Evolutionary conservation across 53 echinoderm and acorn worm genomes (phyloP), one percentile per base, ranked within the genome.

Genomic region (Paelopatides confundens): DNA sequence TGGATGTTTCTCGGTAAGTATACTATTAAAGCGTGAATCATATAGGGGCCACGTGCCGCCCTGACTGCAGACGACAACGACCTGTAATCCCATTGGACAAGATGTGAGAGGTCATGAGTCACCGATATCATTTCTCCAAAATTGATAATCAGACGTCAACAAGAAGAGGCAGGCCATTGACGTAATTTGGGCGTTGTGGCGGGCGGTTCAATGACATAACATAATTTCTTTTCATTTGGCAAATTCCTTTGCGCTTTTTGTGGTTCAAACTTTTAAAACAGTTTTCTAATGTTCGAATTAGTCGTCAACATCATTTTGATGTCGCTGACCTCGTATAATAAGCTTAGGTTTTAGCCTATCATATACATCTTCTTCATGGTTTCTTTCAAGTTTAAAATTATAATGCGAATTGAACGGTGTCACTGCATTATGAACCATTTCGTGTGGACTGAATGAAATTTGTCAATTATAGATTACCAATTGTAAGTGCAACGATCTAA

Each of bases 201-300:
- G 58, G 58, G 58, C 58, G 58, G 58, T 58, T 58, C 58, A 58
- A 58, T 58, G 58, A 58, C 58, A 58, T 58, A 21, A 58, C 58
- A 58, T 21, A 58, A 58, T 18, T n/a, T 58, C 58, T 58, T 58
- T 58, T 6, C 58, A 21, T 58, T 4, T 58, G 5, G 6, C 14
- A 4, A 4, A 14, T 54, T 54, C 54, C 4, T 58, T 6, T 18
- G 58, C 17, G 24, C 58, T n/a, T 23, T 58, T 58, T 43, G 43
- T 43, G 43, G 43, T 43, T 43, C 43, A 43, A 43, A n/a, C n/a
- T n/a, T 43, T 10, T 43, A 8, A 43, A 43, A 43, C 43, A 43
- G 43, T 43, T 43, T 43, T 8, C 43, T n/a, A n/a, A n/a, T 43
- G 43, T 43, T 43, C 43, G 11, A n/a, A 12, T 43, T 43, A 43